These are phyloP conservation scores for Channallabes apus DNA, from an alignment of 2,797 vertebrate species.

Conservation along the genomic window DNA sequence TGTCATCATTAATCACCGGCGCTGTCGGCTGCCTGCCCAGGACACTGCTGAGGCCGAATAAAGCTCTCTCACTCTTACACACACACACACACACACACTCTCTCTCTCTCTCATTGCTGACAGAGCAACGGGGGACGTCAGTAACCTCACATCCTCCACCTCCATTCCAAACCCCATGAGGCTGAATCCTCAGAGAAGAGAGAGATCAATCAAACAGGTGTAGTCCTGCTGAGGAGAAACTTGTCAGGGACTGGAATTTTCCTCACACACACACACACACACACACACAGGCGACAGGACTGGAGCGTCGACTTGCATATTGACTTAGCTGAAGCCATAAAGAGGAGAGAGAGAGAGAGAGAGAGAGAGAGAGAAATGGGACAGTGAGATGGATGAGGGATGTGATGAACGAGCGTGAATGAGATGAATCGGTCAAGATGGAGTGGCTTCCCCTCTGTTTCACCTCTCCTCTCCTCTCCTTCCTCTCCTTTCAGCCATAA, in stretches of 20 bases:
- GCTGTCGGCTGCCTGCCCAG: constrained; percentile 75
- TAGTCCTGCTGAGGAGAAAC: constrained; percentile 59
- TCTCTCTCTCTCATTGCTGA: constrained; percentile 31
- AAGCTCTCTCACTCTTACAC: constrained; percentile 47
- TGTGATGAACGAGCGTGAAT: constrained; percentile 78
- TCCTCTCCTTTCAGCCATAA: not conserved
- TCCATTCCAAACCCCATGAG: constrained; percentile 55
- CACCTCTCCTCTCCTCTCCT: constrained; percentile 59
- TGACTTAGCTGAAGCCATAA: constrained; percentile 75
- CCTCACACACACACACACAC: constrained; percentile 41
- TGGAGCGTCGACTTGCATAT: constrained; percentile 70
- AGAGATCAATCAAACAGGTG: constrained; percentile 62
- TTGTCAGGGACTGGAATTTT: constrained; percentile 57
- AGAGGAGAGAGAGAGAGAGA: constrained; percentile 52
- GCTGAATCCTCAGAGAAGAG: constrained; percentile 43
- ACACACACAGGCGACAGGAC: constrained; percentile 65
- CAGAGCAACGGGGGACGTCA: constrained; percentile 28
- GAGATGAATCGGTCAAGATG: constrained; percentile 72
- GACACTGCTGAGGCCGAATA: constrained; percentile 72
- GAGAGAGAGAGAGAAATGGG: constrained; percentile 47
- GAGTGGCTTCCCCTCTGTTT: constrained; percentile 67
- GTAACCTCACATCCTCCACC: constrained; percentile 46
- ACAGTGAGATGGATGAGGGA: constrained; percentile 71
- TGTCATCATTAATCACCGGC: constrained; percentile 82
- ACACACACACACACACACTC: constrained; percentile 34